Evolutionary conservation across 2,797 vertebrate genomes (phyloP).

Genomic region (Falco peregrinus): DNA sequence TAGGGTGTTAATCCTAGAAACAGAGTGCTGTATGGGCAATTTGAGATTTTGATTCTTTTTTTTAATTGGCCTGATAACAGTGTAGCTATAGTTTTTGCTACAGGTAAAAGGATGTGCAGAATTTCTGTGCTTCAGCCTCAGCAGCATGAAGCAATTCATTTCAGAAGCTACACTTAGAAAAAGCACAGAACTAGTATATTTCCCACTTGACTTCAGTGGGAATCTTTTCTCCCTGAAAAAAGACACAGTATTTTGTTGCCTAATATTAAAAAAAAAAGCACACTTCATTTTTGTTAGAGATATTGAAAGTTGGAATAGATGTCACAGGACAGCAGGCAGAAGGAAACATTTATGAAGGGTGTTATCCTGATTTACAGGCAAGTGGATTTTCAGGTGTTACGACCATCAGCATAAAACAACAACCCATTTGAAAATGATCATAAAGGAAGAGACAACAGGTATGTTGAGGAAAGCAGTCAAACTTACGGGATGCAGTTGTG

Average conservation of each 20-base stretch:
- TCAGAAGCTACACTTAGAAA: neutral
- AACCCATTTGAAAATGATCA: neutral
- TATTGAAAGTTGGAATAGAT: neutral
- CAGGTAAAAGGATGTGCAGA: neutral
- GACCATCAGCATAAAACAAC: neutral
- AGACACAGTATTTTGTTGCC: neutral
- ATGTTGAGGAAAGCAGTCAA: neutral
- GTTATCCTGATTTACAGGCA: neutral
- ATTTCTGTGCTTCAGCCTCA: neutral
- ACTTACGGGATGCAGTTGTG: neutral
- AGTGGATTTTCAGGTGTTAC: neutral
- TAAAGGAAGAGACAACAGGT: neutral
- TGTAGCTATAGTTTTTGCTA: neutral
- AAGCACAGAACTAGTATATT: neutral
- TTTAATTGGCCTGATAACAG: neutral
- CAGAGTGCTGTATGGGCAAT: neutral
- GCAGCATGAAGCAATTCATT: fast-evolving
- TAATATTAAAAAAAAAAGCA: neutral
- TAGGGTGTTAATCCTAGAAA: neutral
- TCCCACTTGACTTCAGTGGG: neutral
- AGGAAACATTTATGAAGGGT: neutral
- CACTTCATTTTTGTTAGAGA: neutral
- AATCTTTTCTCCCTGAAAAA: neutral
- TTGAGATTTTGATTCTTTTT: neutral
- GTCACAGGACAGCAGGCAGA: neutral